Evolutionary conservation across 2,113 vertebrate genomes (phyloP).

Genomic region (Pseudorhombus dupliciocellatus): DNA sequence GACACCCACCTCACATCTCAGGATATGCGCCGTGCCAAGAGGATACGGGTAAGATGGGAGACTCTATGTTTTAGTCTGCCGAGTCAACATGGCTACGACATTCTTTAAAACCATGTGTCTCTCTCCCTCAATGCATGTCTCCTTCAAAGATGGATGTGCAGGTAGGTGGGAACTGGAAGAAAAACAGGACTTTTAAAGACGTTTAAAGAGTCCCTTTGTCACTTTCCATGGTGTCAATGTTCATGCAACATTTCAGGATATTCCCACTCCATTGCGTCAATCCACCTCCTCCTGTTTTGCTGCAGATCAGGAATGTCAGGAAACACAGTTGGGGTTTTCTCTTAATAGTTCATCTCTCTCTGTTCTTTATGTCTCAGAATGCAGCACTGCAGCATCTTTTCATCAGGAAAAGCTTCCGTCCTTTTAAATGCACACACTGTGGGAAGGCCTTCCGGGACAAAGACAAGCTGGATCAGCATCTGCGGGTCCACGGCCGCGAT

Average conservation of each 20-base stretch:
- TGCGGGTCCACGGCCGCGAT: constrained; percentile 92
- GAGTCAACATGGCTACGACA: constrained; percentile 8
- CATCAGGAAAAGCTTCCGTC: constrained; percentile 95
- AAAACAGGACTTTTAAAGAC: not conserved
- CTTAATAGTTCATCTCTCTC: not conserved
- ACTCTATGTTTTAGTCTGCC: not conserved
- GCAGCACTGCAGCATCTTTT: constrained; percentile 97
- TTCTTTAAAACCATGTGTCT: constrained; percentile 73
- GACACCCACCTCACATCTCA: constrained; percentile 87
- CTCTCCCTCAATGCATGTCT: constrained; percentile 70
- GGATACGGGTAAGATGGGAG: constrained; percentile 83
- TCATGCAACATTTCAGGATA: constrained; percentile 27
- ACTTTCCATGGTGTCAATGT: constrained; percentile 20
- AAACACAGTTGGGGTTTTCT: constrained; percentile 3
- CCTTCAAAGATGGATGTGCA: constrained; percentile 92
- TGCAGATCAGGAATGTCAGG: constrained; percentile 10
- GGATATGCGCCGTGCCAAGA: constrained; percentile 92
- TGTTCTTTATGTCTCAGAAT: constrained; percentile 82
- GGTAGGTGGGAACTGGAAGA: constrained; percentile 82
- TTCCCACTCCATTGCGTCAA: not conserved
- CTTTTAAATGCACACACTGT: constrained; percentile 95
- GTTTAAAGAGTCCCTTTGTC: constrained; percentile 12
- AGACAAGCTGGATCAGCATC: constrained; percentile 95
- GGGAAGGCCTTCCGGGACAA: constrained; percentile 97
- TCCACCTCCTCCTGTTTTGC: not conserved